phyloP scores from a whole-genome alignment of 2,797 vertebrate genomes.

The Malurus splendens region DNA sequence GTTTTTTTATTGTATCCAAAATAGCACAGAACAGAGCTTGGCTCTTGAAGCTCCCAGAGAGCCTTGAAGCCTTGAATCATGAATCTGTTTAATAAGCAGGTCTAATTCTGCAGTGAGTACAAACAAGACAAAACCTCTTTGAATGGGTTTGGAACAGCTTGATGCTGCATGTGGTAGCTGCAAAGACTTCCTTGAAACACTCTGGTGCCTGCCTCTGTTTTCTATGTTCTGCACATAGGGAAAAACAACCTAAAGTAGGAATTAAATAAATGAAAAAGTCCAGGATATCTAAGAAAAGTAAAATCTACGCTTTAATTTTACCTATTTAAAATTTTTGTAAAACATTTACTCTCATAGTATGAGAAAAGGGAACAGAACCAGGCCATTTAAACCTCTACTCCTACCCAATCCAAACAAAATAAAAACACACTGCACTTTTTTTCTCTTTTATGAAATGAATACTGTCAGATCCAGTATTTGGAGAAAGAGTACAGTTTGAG shows the following conservation, averaged over 20 bases:
- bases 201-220: background rate
- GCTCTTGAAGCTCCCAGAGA: background rate
- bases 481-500: background rate
- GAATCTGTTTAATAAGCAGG: background rate
- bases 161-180: background rate
- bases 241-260: background rate
- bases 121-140: background rate
- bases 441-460: background rate
- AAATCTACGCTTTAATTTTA: background rate
- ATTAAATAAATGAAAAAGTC: background rate
- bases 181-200: background rate
- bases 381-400: background rate
- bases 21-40: background rate
- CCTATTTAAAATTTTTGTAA: background rate
- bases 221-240: background rate
- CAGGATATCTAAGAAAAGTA: background rate
- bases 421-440: accelerated
- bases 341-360: background rate
- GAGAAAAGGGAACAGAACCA: background rate
- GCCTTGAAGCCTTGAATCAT: background rate
- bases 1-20: background rate
- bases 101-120: background rate
- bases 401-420: background rate
- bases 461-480: background rate
- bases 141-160: background rate